Base-by-base conservation (phyloP, 2,113 vertebrate species). In the Amblyopsis rosae region DNA sequence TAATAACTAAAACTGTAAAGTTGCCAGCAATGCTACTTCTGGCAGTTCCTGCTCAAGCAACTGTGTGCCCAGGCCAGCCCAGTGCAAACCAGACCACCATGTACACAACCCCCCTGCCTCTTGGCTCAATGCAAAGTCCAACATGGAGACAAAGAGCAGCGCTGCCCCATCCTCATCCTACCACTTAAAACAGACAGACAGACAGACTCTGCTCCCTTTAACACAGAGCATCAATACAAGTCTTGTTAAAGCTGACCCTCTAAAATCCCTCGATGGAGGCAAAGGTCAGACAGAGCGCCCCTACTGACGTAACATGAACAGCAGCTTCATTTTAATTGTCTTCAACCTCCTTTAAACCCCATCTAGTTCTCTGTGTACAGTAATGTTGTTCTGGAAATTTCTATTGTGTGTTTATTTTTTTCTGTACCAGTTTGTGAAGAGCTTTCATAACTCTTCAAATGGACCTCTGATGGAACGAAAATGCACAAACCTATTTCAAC, bases 231-330 rank as follows among this genome's bases (percentile, higher is more conserved):
- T 82, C 83, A 89, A 81, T 81, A 77, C 69, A 26, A 58, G 51
- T 57, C 86, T 89, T 88, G 86, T 91, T 91, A 86, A 84, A 88
- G 72, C 10, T 76, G 80, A 82, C 80, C 82, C 84, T 86, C 72
- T 83, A 79, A 82, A 87, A 89, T 68, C 60, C 65, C 82, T 73
- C 79, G 47, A 61, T 65, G 74, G 79, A 65, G 73, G 69, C 63
- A 56, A 51, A 49, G 49, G 61, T 60, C 59, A 65, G 79, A 67
- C 73, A 19, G 68, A 66, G 69, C 70, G 67, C 79, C 76, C 70
- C 81, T 76, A 46, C 51, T 64, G 78, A 79, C 65, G 75, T 13
- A 5, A 63, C 60, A 83, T 87, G 69, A 77, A 51, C 55, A 79
- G 59, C 67, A 78, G 76, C 77, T 83, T 66, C 68, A 71, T 75